Conservation (phyloP, 2,113 vertebrate genomes). For the Sciurus niger region DNA sequence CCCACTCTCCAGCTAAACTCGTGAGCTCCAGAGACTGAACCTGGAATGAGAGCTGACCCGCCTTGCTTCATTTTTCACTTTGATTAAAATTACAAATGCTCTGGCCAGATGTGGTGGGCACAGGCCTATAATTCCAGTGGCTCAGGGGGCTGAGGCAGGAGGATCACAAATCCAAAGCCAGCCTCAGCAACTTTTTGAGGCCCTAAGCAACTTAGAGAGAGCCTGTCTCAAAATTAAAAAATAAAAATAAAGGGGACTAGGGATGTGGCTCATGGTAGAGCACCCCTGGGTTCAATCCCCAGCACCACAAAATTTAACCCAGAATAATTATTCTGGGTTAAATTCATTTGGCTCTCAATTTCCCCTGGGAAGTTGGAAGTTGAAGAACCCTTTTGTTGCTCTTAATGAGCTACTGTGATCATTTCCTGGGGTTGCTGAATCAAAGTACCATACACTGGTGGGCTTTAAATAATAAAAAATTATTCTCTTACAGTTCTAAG, state of each 20-base stretch:
- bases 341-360: not conserved
- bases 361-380: not conserved
- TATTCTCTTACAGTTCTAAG: not conserved
- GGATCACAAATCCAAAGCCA: too few species aligned
- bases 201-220: too few species aligned
- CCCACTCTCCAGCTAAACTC: not conserved
- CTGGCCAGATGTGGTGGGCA: not conserved
- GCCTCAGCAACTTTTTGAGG: too few species aligned
- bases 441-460: not conserved
- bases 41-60: rapidly evolving
- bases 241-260: too few species aligned
- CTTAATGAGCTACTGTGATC: not conserved
- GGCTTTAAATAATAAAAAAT: not conserved
- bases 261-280: too few species aligned
- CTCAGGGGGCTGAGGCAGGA: too few species aligned
- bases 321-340: not conserved
- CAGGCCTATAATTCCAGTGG: too few species aligned
- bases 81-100: not conserved
- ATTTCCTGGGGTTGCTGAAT: not conserved
- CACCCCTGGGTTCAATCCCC: too few species aligned
- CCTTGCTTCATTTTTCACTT: not conserved
- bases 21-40: not conserved
- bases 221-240: too few species aligned
- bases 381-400: not conserved
- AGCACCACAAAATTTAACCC: too few species aligned